Base-by-base conservation (phyloP, 2,888 invertebrate species). In the Drosophila recens region DNA sequence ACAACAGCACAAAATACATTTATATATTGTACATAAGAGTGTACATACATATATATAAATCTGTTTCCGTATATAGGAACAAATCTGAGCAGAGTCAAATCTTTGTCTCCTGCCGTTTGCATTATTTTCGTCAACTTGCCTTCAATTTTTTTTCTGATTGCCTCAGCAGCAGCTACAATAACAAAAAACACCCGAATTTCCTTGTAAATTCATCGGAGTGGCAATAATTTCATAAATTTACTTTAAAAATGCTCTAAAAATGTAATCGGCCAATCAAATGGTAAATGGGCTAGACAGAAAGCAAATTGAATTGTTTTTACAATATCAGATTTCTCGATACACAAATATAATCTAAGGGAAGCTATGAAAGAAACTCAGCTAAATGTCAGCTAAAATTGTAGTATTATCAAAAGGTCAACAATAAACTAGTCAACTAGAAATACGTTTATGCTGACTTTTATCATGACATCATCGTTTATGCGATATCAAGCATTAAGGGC, bases 31-130 rank as follows among this genome's bases (percentile, higher is more conserved):
- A 48, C 17, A 30, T 13, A 53, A 33, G 33, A 33, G 33, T 13
- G 2, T 36, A 38, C 3, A 38, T n/a, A 42, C 17, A 53, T 10
- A 49, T 27, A 27, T 13, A 20, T 17, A 43, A 10, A 34, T 10
- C 20, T 20, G 40, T 53, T 13, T 46, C 3, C 20, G 43, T 34
- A 20, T 56, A 34, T 56, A 56, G 56, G 23, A 33, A 58, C 45
- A 38, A 40, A 53, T 40, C 33, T 23, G 71, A 75, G 54, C 54
- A 33, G 54, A 76, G 58, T 64, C 67, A 65, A 72, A 69, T 56
- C 67, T 67, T 57, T 58, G 54, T 59, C 67, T 62, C 64, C 66
- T 66, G 88, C 66, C 70, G 83, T 73, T 85, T 75, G 72, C 70
- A 45, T 70, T 75, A 64, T 57, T 70, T 54, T 66, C 11, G 58